A percentile compares a stretch with the other conserved stretches of the same genome.
Conservation (phyloP, 1,140 invertebrate species). For the Halotydeus destructor region DNA sequence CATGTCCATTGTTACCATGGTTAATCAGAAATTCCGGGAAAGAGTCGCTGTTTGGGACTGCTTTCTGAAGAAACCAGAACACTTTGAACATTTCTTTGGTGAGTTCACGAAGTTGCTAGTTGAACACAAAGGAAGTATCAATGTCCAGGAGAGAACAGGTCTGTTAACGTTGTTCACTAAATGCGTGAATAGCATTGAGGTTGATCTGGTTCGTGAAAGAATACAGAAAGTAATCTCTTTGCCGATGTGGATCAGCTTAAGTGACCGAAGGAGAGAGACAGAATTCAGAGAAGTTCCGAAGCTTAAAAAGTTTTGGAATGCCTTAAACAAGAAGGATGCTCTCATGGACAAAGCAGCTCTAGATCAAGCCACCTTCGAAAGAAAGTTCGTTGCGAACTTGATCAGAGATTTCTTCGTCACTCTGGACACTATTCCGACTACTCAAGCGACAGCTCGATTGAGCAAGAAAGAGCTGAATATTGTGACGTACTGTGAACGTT, state of each 20-base stretch:
- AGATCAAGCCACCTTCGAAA: constrained; percentile 58
- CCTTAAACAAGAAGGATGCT: constrained; percentile 58
- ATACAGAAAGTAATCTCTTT: constrained; percentile 77
- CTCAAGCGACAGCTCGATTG: constrained; percentile 16
- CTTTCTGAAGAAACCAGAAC: constrained; percentile 52
- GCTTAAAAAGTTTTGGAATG: constrained; percentile 77
- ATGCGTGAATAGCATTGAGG: constrained; percentile 66
- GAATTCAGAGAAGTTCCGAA: constrained; percentile 69
- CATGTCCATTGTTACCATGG: constrained; percentile 86
- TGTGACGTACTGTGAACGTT: constrained; percentile 76
- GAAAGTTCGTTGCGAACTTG: constrained; percentile 61
- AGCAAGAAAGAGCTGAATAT: constrained; percentile 34
- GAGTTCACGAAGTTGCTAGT: constrained; percentile 52
- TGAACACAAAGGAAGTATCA: constrained; percentile 27
- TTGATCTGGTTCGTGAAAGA: constrained; percentile 72
- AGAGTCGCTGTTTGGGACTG: constrained; percentile 85
- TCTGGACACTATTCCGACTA: constrained; percentile 45
- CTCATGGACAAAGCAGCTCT: constrained; percentile 41
- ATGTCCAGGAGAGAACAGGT: constrained; percentile 53
- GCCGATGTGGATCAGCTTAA: constrained; percentile 77
- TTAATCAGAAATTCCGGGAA: constrained; percentile 96
- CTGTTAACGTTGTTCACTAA: constrained; percentile 81
- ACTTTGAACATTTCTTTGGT: constrained; percentile 71
- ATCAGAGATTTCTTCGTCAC: constrained; percentile 76
- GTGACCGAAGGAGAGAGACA: constrained; percentile 52